These are phyloP conservation scores for Enhydra lutris DNA, from an alignment of 2,113 vertebrate genomes.

Conservation along the genomic window DNA sequence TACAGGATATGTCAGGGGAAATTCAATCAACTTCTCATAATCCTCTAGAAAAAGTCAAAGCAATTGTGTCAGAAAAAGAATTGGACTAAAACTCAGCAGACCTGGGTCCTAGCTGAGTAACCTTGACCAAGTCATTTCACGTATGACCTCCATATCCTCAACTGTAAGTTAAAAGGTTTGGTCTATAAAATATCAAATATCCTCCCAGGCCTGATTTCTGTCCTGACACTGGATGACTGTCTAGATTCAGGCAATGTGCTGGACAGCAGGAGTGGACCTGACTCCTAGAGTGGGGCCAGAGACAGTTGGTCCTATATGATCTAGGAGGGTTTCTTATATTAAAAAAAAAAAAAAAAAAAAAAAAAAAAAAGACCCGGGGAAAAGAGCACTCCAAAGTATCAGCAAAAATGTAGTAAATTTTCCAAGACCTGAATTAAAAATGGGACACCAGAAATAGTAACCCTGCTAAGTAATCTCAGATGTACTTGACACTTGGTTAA, in stretches of 20 bases:
- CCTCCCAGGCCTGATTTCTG: background rate
- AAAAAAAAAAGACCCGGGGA: background rate
- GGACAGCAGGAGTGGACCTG: background rate
- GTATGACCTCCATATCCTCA: background rate
- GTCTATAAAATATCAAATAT: background rate
- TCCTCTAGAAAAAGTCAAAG: background rate
- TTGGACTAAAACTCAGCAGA: background rate
- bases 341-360: background rate
- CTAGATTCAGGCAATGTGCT: background rate
- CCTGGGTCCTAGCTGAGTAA: background rate
- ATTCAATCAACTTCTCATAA: background rate
- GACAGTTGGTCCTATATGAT: background rate
- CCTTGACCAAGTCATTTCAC: background rate
- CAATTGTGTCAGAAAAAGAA: background rate
- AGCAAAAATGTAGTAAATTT: conserved; percentile 50
- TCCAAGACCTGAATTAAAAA: conserved; percentile 70
- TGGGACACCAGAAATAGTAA: conserved; percentile 70
- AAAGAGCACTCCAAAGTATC: conserved; percentile 20
- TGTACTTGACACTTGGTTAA: conserved; percentile 76
- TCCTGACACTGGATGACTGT: background rate
- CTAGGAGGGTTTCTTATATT: background rate
- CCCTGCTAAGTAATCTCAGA: conserved; percentile 70
- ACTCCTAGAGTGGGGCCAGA: background rate
- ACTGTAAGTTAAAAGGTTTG: background rate
- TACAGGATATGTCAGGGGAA: rapidly evolving